Evolutionary conservation across 2,113 vertebrate species (phyloP), one percentile per base, ranked within the genome.

Genomic region (Pseudopodoces humilis): DNA sequence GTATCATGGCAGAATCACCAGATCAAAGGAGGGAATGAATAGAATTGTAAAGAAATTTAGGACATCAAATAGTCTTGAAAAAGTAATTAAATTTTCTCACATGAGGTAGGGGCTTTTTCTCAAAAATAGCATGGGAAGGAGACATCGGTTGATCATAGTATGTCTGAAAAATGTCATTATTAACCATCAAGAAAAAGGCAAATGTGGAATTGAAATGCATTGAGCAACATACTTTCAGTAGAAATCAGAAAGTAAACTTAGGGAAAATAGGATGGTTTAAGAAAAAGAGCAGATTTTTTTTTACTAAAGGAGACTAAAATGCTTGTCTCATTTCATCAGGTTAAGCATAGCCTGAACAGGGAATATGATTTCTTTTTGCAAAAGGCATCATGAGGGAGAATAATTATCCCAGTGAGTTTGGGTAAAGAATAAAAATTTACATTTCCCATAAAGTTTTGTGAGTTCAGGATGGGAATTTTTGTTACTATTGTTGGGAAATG

Each of bases 401-500:
- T 21, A 88, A 56, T 62, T 80, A 11, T 67, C 7, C 75, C 1
- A 3, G 4, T 20, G 13, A 65, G 3, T 5, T 2, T 64, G 55
- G 9, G 3, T 50, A 74, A 90, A 80, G 33, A 85, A 46, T 9
- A 64, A 53, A 90, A 62, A 6, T 23, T 59, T 9, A 13, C 18
- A 46, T 49, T 71, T 82, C 13, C 14, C 9, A 41, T 37, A 35
- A 93, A 77, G 2, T 31, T 88, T 31, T 5, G 4, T 43, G 19
- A 67, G 23, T 56, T 65, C 2, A 4, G 5, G 12, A 8, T 3
- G 7, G 5, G 7, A 0, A 12, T 31, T 49, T 25, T 60, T 28
- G 10, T 10, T 41, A 27, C 20, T n/a, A 7, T 24, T 30, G 3
- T 21, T 22, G 58, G 5, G 3, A 9, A 2, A 1, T 2, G 5